Base-by-base conservation (phyloP, 2,113 vertebrate genomes). In the Haliaeetus leucogaster region DNA sequence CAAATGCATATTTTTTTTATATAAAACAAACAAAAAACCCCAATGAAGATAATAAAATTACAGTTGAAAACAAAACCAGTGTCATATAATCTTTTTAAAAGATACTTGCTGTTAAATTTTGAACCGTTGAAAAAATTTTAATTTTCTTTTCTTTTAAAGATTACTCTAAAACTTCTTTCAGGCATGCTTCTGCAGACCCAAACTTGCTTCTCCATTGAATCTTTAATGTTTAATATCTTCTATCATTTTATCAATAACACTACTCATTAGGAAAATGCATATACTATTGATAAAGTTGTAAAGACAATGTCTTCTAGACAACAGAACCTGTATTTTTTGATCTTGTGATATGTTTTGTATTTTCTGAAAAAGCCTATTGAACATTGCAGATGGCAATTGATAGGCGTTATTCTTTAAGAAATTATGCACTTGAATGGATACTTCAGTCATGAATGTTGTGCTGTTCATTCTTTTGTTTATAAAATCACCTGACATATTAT, bases 101-200 rank as follows among this genome's bases (percentile, higher is more conserved):
- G 14, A 42, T 29, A 42, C 3, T 8, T 59, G 16, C 30, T 32
- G 18, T 40, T 68, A 78, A 78, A 9, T 45, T 93, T 47, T 10
- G 6, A 48, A 77, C 86, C 3, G 34, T 17, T 32, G 4, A 26
- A 65, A 71, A 76, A 73, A 18, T 13, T 21, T 7, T 5, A 5
- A 6, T 38, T 32, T 40, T 68, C 0, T 27, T 48, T 77, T 74
- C 9, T 22, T 74, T 92, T 40, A 43, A 85, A 88, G 3, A 30
- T 45, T 55, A n/a, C 4, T 22, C 5, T 20, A 32, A 62, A 48
- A 50, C 7, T 7, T 58, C 70, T 76, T 79, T 78, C 21, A 86
- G 40, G 9, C 1, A 1, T 1, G 1, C 7, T 16, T 81, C 40
- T 85, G 15, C 4, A 90, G 36, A 13, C 15, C 6, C 6, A 48